These are phyloP conservation scores for Hippocampus zosterae DNA, from an alignment of 2,113 vertebrate genomes.

Conservation along the genomic window DNA sequence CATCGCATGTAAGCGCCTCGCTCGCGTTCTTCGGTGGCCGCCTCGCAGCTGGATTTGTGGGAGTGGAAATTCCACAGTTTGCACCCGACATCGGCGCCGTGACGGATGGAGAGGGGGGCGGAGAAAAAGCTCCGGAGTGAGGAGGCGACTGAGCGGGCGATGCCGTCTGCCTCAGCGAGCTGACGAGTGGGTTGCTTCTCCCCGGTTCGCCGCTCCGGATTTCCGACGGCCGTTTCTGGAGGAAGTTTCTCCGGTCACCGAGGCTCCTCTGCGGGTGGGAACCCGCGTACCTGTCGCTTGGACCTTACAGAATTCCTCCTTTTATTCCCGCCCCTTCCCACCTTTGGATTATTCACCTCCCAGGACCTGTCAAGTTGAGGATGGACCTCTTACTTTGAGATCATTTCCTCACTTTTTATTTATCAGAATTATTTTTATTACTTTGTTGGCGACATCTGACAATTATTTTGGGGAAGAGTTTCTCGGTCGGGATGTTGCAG, in stretches of 20 bases:
- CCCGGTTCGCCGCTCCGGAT: slow-evolving; percentile 9
- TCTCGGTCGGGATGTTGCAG: slow-evolving; percentile 7
- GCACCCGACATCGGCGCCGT: slow-evolving; percentile 36
- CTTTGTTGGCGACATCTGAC: slow-evolving; percentile 20
- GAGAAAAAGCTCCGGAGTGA: slow-evolving; percentile 15
- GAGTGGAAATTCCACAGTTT: slow-evolving; percentile 55
- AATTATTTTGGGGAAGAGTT: slow-evolving; percentile 14
- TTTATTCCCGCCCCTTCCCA: slow-evolving; percentile 7
- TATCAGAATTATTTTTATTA: neutral
- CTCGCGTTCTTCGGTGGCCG: neutral
- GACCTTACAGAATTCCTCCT: slow-evolving; percentile 27
- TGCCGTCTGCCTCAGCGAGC: neutral
- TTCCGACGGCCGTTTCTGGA: neutral
- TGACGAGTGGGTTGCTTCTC: slow-evolving; percentile 9
- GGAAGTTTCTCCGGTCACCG: no score
- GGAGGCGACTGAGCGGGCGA: neutral
- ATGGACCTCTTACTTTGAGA: slow-evolving; percentile 56
- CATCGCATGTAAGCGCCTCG: neutral
- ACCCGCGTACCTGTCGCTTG: slow-evolving; percentile 26
- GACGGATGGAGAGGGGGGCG: slow-evolving; percentile 25
- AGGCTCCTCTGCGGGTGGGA: slow-evolving; percentile 3
- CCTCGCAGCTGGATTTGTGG: slow-evolving; percentile 40
- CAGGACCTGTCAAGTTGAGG: slow-evolving; percentile 74
- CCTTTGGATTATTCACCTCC: slow-evolving; percentile 59
- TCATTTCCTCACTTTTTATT: neutral